These are phyloP conservation scores for Pipistrellus pipistrellus DNA, from an alignment of 2,797 vertebrate genomes.

Conservation along the genomic window DNA sequence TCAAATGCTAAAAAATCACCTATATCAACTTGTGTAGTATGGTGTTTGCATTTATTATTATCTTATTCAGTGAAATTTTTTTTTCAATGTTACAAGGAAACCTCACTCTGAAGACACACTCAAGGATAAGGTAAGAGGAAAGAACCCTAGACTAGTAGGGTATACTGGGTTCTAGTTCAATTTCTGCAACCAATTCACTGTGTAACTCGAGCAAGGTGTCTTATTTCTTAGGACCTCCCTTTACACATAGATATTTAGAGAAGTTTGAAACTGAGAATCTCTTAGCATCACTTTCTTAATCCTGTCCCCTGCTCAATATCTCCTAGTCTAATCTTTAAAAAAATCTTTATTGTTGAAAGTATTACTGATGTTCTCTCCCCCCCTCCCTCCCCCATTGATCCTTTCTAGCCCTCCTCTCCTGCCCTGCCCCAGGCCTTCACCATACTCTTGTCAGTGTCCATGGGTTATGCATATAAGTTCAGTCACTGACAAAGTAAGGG, in stretches of 20 bases:
- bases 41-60: neutral
- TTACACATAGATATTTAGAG: neutral
- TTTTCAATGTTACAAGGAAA: neutral
- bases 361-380: too few species aligned
- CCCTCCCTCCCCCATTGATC: too few species aligned
- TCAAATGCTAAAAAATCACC: neutral
- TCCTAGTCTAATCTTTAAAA: neutral
- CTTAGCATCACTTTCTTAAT: neutral
- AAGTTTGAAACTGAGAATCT: neutral
- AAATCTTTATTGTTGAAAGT: too few species aligned
- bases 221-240: neutral
- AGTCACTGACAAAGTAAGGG: neutral
- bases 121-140: neutral
- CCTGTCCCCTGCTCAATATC: neutral
- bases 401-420: too few species aligned
- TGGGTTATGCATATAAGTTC: neutral
- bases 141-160: neutral
- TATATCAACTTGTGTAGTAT: neutral
- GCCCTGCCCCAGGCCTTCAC: too few species aligned
- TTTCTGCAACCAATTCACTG: neutral
- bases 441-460: too few species aligned
- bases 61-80: constrained; percentile 7
- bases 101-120: neutral
- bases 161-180: neutral
- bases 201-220: neutral